A percentile compares a stretch with the other conserved stretches of the same genome.
Evolutionary conservation across 1,140 invertebrate genomes (phyloP).

Genomic region (Rhizoglyphus robini): DNA sequence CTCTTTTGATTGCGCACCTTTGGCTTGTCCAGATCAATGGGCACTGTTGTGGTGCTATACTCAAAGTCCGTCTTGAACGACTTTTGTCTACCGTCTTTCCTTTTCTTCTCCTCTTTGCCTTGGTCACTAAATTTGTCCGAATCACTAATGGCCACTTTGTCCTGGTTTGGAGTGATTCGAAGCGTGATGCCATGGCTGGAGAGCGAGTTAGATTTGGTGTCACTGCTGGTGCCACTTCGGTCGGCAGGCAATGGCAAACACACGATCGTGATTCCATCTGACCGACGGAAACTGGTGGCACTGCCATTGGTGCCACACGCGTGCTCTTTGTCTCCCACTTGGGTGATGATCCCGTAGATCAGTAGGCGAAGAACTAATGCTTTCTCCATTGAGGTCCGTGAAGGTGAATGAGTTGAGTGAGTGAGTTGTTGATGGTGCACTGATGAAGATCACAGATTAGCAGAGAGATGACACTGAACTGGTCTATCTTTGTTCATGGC

Average conservation of each 20-base stretch:
- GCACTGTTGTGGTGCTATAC: neutral
- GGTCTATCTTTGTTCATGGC: too few relatives aligned
- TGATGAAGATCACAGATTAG: neutral
- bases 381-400: neutral
- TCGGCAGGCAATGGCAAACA: neutral
- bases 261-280: conserved; percentile 7
- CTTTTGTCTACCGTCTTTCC: neutral
- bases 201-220: neutral
- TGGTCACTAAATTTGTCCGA: neutral
- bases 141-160: neutral
- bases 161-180: neutral
- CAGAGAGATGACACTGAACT: too few relatives aligned
- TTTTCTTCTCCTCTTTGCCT: neutral
- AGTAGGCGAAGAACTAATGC: neutral
- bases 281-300: neutral
- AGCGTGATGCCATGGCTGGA: neutral
- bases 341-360: neutral
- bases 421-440: neutral
- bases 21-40: neutral
- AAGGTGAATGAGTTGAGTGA: too few relatives aligned
- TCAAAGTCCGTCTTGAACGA: neutral
- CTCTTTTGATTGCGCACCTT: neutral
- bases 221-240: neutral
- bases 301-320: neutral
- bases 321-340: neutral